Conservation (phyloP, 2,797 vertebrate species). For the Pteropus rufus region DNA sequence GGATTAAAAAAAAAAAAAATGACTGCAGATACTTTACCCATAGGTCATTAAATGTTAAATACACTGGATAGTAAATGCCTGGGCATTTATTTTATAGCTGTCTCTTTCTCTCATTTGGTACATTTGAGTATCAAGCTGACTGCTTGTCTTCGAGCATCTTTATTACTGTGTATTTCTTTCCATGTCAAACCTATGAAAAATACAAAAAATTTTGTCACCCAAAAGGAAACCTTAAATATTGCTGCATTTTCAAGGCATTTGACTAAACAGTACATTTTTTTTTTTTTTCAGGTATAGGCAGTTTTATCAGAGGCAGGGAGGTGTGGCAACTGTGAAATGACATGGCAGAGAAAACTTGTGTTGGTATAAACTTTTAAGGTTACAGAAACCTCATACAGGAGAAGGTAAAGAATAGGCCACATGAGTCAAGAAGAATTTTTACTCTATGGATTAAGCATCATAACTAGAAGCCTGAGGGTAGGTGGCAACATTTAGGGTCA, state of each 20-base stretch:
- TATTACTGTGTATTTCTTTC: not conserved
- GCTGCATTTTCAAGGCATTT: not conserved
- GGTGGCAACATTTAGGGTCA: not conserved
- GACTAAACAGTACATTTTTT: not conserved
- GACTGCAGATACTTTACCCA: not conserved
- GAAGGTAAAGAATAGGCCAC: not conserved
- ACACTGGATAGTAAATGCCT: not conserved
- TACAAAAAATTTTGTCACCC: not conserved
- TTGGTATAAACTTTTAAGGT: not conserved
- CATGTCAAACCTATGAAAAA: not conserved
- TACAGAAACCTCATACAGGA: not conserved
- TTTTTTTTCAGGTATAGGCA: not conserved
- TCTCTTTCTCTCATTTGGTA: not conserved
- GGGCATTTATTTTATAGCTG: not conserved
- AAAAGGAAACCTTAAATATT: not conserved
- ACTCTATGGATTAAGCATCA: not conserved
- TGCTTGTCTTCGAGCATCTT: not conserved
- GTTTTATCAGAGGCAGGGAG: not conserved
- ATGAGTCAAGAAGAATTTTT: not conserved
- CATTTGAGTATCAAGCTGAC: not conserved
- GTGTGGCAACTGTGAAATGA: not conserved
- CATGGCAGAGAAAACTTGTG: not conserved
- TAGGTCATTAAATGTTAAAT: not conserved
- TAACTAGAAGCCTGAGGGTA: not conserved
- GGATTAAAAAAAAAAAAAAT: not conserved